Evolutionary conservation across 2,113 vertebrate species (phyloP).

Genomic region (Miniopterus natalensis): DNA sequence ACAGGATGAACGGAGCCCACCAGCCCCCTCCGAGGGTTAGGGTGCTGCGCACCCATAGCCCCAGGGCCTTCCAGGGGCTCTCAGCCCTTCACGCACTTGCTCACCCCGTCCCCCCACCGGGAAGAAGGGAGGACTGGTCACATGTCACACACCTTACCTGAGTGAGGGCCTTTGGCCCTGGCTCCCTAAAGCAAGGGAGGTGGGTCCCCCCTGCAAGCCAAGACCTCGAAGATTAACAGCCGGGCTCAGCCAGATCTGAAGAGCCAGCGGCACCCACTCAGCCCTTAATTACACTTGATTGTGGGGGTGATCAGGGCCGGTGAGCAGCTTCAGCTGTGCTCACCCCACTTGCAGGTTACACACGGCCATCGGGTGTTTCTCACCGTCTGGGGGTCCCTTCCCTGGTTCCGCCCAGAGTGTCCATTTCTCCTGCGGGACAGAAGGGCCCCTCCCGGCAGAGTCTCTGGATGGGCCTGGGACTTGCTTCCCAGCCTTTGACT

Average conservation of each 20-base stretch:
- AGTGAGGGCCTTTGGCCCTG: neutral
- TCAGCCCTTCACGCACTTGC: too few species aligned
- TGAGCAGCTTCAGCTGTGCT: neutral
- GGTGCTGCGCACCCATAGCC: too few species aligned
- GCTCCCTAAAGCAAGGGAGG: too few species aligned
- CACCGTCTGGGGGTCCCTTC: neutral
- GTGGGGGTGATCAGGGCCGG: neutral
- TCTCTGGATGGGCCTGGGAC: neutral
- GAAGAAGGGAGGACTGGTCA: too few species aligned
- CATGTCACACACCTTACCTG: too few species aligned
- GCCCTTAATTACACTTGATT: neutral
- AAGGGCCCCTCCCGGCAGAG: too few species aligned
- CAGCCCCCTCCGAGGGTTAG: neutral
- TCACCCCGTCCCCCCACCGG: too few species aligned
- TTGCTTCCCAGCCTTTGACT: too few species aligned
- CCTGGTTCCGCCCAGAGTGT: neutral
- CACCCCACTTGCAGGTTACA: neutral
- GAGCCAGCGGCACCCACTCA: neutral
- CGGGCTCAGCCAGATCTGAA: neutral
- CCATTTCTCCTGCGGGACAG: neutral
- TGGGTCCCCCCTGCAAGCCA: neutral
- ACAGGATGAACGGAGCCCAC: too few species aligned
- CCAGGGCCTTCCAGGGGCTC: too few species aligned
- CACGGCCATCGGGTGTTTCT: fast-evolving
- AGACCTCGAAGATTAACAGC: too few species aligned